Evolutionary conservation across 1,140 invertebrate species (phyloP).

Genomic region (Metopolophium dirhodum): DNA sequence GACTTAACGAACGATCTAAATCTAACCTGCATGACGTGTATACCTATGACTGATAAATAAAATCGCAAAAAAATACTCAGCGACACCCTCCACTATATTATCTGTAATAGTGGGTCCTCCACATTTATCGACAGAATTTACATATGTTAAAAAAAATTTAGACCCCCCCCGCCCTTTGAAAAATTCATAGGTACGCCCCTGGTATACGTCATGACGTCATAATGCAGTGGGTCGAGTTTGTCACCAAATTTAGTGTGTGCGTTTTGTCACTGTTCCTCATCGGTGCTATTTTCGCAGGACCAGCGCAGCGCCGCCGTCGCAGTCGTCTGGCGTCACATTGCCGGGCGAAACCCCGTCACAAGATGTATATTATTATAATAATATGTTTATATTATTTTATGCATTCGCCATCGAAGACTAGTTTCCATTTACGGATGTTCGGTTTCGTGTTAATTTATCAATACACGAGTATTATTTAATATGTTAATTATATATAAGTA

Average conservation of each 20-base stretch:
- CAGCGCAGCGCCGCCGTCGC: too few relatives aligned
- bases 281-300: not conserved
- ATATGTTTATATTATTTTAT: not conserved
- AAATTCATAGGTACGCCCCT: too few relatives aligned
- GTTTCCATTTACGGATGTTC: conserved; percentile 13
- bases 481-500: conserved; percentile 7
- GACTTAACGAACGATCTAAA: not conserved
- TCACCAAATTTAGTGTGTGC: not conserved
- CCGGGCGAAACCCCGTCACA: not conserved
- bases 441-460: conserved; percentile 27
- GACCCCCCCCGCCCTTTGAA: too few relatives aligned
- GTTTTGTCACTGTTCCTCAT: not conserved
- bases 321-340: not conserved
- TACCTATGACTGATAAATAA: not conserved
- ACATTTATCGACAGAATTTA: too few relatives aligned
- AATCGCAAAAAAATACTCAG: not conserved
- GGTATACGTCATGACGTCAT: not conserved
- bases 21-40: not conserved
- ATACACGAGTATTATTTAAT: not conserved
- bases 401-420: not conserved
- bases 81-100: not conserved
- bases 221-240: not conserved
- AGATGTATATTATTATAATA: too few relatives aligned
- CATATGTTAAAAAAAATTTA: too few relatives aligned
- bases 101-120: too few relatives aligned